phyloP scores from a whole-genome alignment of 2,113 vertebrate species.

The Hippocampus mohnikei region DNA sequence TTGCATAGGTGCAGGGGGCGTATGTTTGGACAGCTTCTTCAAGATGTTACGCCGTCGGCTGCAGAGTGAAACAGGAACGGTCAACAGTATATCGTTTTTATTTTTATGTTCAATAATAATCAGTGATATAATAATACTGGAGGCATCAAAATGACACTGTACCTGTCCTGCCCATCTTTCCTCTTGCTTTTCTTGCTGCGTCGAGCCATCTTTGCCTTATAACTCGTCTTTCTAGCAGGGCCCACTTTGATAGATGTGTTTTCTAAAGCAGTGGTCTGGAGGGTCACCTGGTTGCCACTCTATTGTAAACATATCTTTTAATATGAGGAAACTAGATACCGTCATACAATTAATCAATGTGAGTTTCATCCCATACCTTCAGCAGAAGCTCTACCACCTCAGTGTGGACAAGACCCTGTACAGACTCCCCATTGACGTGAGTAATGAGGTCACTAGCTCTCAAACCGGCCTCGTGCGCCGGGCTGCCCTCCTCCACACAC shows the following conservation, averaged over 20 bases:
- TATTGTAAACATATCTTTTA: slow-evolving; percentile 42
- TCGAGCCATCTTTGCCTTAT: slow-evolving; percentile 86
- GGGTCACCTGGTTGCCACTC: slow-evolving; percentile 86
- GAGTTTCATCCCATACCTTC: slow-evolving; percentile 72
- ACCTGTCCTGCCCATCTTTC: slow-evolving; percentile 88
- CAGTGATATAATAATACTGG: neutral
- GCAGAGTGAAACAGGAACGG: neutral
- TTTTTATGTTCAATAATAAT: neutral
- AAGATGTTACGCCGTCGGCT: slow-evolving; percentile 79
- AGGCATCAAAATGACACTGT: neutral
- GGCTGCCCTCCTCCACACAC: slow-evolving; percentile 89
- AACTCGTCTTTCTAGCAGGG: slow-evolving; percentile 83
- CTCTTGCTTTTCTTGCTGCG: slow-evolving; percentile 85
- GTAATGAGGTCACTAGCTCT: slow-evolving; percentile 89
- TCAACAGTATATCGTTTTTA: no score
- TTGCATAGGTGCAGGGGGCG: slow-evolving; percentile 76
- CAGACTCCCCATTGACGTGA: slow-evolving; percentile 88
- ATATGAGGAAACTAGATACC: no score
- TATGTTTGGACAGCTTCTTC: slow-evolving; percentile 89
- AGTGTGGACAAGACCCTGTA: slow-evolving; percentile 88
- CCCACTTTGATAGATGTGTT: slow-evolving; percentile 93
- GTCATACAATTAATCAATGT: no score
- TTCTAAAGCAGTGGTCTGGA: slow-evolving; percentile 88
- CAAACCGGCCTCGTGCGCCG: slow-evolving; percentile 86
- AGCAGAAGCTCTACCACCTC: slow-evolving; percentile 91